phyloP scores from a whole-genome alignment of 2,113 vertebrate species.

The Puffinus mauretanicus region DNA sequence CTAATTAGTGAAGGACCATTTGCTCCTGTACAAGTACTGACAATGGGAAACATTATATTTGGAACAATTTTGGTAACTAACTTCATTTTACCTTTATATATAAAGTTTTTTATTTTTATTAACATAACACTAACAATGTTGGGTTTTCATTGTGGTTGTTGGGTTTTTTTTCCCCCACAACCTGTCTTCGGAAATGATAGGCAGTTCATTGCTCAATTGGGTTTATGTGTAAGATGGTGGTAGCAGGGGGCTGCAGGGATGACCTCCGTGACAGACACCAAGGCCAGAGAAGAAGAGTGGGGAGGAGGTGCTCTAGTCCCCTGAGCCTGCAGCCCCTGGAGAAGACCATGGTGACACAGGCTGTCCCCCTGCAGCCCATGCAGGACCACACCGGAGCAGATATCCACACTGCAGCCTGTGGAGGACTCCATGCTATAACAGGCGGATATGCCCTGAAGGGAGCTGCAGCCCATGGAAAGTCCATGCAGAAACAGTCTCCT shows the following conservation, averaged over 20 bases:
- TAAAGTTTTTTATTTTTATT: not conserved
- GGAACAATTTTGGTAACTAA: not conserved
- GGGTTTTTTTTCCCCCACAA: not conserved
- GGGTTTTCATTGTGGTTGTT: not conserved
- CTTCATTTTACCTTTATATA: not conserved
- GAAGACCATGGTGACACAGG: not conserved
- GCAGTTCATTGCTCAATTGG: fast-evolving
- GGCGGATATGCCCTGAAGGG: not conserved
- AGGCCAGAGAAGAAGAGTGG: not conserved
- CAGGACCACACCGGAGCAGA: not conserved
- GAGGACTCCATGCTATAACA: not conserved
- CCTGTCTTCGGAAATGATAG: not conserved
- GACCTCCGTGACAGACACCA: not conserved
- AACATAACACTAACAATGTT: not conserved
- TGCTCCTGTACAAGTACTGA: not conserved
- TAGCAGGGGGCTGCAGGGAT: not conserved
- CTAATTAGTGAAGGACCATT: not conserved
- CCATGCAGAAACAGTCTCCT: not conserved
- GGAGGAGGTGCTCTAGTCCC: not conserved
- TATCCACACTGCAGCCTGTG: not conserved
- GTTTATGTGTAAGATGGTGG: not conserved
- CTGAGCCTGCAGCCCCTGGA: not conserved
- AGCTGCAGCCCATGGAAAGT: not conserved
- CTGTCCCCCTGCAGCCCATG: not conserved
- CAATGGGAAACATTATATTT: not conserved